Base-by-base conservation (phyloP, 1,140 invertebrate species). In the Aphelenchoides besseyi region DNA sequence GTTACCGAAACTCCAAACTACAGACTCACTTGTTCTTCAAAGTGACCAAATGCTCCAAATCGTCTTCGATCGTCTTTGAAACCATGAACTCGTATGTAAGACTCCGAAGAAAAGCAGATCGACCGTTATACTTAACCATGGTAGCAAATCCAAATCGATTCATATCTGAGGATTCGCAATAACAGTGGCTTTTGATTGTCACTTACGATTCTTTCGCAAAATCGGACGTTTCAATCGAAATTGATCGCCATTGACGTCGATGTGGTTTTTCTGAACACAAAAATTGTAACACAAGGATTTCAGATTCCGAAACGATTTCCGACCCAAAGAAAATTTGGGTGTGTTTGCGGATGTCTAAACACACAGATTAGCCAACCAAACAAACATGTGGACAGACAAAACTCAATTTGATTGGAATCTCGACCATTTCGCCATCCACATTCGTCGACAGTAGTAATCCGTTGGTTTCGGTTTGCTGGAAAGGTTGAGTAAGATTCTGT, bases 11-110 rank as follows among this genome's bases (percentile, higher is more conserved):
- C 5, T 29, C 55, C 55, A 59, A 12, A 59, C 18, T 5, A 59
- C 5, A 8, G 55, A 59, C 55, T 59, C 55, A 5, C 5, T 28
- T 59, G 55, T 59, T 5, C 18, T 59, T 59, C 55, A 59, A 59
- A 33, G 5, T 5, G 18, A 59, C 32, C 55, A 59, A 33, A 8
- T 29, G 5, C 55, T 59, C 55, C 26, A 59, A 33, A 33, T 59
- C 55, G 5, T 59, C 55, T 23, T 59, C 55, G 18, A 59, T 33
- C 5, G 5, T 59, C 5, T 5, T 5, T 23, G 12, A 59, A 8
- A 33, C 55, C 5, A 23, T 8, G 18, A 59, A 18, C 55, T 5
- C 5, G 18, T 59, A 8, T 5, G 5, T 28, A 5, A 59, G 23
- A 8, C 5, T 59, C 12, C 55, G 55, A 8, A 59, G 41, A 23